phyloP scores from a whole-genome alignment of 2,888 invertebrate genomes.

The Acronicta alni region DNA sequence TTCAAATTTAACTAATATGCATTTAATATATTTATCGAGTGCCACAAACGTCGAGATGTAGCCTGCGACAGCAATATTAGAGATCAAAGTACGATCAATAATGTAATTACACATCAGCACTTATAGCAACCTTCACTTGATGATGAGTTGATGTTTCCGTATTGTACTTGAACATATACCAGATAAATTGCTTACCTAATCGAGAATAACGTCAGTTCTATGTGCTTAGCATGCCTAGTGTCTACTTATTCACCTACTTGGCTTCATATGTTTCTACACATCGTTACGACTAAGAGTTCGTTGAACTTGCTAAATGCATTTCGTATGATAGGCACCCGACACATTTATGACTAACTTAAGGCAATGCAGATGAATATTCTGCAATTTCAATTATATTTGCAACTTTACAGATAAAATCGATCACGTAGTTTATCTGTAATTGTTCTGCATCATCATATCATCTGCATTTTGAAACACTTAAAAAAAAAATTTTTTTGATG shows the following conservation, averaged over 20 bases:
- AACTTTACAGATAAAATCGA: neutral
- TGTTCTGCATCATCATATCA: no score
- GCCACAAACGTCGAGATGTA: conserved; percentile 55
- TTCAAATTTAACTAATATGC: conserved; percentile 71
- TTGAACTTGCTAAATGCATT: conserved; percentile 47
- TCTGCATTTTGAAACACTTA: no score
- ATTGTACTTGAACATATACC: conserved; percentile 11
- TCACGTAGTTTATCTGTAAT: conserved; percentile 4
- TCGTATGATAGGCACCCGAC: conserved; percentile 30
- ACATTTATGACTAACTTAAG: conserved; percentile 15
- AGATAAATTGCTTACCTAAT: conserved; percentile 37
- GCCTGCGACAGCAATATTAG: conserved; percentile 46
- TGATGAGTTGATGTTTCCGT: conserved; percentile 34
- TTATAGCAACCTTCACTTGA: conserved; percentile 22
- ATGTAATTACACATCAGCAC: conserved; percentile 27
- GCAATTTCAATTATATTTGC: conserved; percentile 1
- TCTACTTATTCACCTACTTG: conserved; percentile 25
- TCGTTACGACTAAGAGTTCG: conserved; percentile 35
- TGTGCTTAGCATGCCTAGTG: conserved; percentile 37
- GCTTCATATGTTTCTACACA: conserved; percentile 32
- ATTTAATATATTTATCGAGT: conserved; percentile 59
- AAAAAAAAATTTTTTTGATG: no score
- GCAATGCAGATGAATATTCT: conserved; percentile 22
- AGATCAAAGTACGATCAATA: conserved; percentile 53
- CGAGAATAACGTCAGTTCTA: conserved; percentile 35